Conservation (phyloP, 2,888 invertebrate genomes). For the Phorcus lineatus region DNA sequence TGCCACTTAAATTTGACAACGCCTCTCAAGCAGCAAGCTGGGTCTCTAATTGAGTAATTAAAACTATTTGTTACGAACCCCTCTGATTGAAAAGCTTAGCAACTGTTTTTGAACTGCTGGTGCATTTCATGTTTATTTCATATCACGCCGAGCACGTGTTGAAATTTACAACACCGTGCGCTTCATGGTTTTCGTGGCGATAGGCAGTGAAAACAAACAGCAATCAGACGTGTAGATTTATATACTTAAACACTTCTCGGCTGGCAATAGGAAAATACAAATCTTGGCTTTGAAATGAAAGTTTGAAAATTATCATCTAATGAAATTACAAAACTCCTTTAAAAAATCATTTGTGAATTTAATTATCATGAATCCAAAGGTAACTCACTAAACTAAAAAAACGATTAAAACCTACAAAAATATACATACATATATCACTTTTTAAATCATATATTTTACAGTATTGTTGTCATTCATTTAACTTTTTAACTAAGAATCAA, state of each 20-base stretch:
- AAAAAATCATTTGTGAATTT: no score
- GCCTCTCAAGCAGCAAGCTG: not conserved
- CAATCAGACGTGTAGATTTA: not conserved
- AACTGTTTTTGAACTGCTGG: not conserved
- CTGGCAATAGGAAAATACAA: not conserved
- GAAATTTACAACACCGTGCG: not conserved
- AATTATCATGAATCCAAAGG: no score
- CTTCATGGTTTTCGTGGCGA: not conserved
- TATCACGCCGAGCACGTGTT: not conserved
- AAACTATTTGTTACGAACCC: not conserved
- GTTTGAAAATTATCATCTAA: no score
- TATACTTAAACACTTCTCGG: not conserved
- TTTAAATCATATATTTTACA: no score
- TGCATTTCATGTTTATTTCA: not conserved
- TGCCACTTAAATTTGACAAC: constrained; percentile 11
- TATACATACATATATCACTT: no score
- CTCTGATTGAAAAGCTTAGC: not conserved
- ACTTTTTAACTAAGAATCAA: no score
- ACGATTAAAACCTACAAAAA: no score
- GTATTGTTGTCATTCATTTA: no score
- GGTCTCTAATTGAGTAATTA: constrained; percentile 7
- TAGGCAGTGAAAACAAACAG: not conserved
- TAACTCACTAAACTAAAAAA: no score
- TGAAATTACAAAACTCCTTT: no score
- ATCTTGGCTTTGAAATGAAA: no score